phyloP scores from a whole-genome alignment of 2,797 vertebrate species.

The Rhabdomys pumilio region DNA sequence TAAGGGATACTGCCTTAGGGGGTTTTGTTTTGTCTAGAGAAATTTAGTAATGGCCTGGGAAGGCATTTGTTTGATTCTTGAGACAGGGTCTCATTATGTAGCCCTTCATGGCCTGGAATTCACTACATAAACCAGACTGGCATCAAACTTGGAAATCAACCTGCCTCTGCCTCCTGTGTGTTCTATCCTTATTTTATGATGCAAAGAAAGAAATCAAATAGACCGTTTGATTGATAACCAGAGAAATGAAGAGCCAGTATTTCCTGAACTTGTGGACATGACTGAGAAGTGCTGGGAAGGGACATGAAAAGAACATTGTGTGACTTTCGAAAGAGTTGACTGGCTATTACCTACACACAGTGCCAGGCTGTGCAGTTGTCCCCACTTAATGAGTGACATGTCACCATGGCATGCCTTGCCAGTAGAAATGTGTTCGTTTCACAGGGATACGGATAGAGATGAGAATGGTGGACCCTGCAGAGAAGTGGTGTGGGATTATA shows the following conservation, averaged over 20 bases:
- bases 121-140: background rate
- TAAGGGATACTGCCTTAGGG: background rate
- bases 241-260: conserved; percentile 19
- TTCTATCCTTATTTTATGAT: background rate
- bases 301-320: background rate
- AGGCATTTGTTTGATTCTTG: background rate
- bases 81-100: background rate
- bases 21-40: conserved; percentile 52
- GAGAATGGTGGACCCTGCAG: background rate
- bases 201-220: background rate
- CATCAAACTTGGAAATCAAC: background rate
- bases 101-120: background rate
- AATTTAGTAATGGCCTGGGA: background rate
- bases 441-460: background rate
- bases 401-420: background rate
- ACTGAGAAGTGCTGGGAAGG: background rate
- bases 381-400: background rate
- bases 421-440: conserved; percentile 18
- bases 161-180: background rate
- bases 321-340: background rate
- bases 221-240: background rate
- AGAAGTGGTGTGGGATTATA: background rate
- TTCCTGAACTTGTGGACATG: conserved; percentile 23
- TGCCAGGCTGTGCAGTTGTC: background rate
- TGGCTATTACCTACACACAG: background rate